These are phyloP conservation scores for Adineta ricciae DNA, from an alignment of 2,888 invertebrate species.

Conservation along the genomic window DNA sequence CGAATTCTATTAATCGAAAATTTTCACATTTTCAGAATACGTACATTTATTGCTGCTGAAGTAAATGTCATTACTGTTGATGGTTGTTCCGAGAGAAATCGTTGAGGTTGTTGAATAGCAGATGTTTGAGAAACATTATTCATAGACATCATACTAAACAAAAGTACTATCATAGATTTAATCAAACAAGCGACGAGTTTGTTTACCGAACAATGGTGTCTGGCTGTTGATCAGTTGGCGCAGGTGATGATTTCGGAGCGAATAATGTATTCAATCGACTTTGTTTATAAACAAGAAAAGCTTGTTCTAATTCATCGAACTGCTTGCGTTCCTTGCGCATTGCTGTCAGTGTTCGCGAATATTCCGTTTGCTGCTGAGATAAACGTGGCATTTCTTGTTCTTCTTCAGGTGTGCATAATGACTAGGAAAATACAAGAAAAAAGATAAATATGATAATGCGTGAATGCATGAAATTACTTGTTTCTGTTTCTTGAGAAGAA, in stretches of 20 bases:
- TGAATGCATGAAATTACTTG: no score
- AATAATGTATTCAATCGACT: not conserved
- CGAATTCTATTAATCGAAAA: not conserved
- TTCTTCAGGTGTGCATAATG: slow-evolving; percentile 6
- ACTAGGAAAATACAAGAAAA: not conserved
- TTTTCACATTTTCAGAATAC: not conserved
- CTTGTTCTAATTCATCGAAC: slow-evolving; percentile 20
- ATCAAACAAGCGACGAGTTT: no score
- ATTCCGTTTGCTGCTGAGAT: slow-evolving; percentile 18
- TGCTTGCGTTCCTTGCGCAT: slow-evolving; percentile 11
- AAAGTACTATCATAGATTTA: not conserved
- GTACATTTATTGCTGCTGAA: not conserved
- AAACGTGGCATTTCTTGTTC: slow-evolving; percentile 22
- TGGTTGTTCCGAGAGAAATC: not conserved
- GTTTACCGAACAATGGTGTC: not conserved
- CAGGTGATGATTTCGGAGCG: not conserved
- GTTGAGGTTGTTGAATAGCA: not conserved
- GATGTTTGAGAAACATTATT: not conserved
- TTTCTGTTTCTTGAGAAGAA: slow-evolving; percentile 4
- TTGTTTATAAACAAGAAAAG: slow-evolving; percentile 20
- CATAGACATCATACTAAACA: not conserved
- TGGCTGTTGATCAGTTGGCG: not conserved
- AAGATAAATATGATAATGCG: no score
- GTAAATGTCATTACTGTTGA: not conserved
- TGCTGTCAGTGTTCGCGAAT: not conserved